phyloP scores from a whole-genome alignment of 1,140 invertebrate species.

The Saxidomus purpurata region DNA sequence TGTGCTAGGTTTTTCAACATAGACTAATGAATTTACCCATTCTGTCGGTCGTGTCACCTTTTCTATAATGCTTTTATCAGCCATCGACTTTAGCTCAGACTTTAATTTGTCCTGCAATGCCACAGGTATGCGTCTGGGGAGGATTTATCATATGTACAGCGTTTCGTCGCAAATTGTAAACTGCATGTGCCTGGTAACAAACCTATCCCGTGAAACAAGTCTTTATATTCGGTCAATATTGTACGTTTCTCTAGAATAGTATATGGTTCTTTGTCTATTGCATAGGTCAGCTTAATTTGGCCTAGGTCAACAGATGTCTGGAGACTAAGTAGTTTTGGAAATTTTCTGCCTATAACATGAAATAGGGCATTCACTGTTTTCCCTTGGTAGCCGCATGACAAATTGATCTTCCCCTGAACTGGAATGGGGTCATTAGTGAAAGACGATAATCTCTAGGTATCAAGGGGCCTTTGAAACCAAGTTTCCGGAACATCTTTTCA shows the following conservation, averaged over 20 bases:
- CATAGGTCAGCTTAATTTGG: constrained; percentile 35
- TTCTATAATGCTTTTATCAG: constrained; percentile 53
- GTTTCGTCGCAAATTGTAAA: constrained; percentile 45
- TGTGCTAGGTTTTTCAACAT: constrained; percentile 85
- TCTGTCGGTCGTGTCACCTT: constrained; percentile 83
- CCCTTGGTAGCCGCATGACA: neutral
- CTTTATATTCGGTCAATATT: neutral
- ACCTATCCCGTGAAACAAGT: no score
- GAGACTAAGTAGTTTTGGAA: neutral
- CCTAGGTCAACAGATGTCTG: neutral
- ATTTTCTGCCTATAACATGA: neutral
- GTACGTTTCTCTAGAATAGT: neutral
- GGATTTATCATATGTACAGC: constrained; percentile 58
- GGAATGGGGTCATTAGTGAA: neutral
- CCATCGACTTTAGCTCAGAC: constrained; percentile 58
- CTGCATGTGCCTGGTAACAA: constrained; percentile 44
- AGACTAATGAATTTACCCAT: constrained; percentile 86
- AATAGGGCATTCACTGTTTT: neutral
- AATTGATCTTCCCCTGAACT: constrained; percentile 4
- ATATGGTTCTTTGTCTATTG: constrained; percentile 1
- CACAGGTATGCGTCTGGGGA: no score
- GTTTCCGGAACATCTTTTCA: neutral
- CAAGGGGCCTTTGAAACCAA: neutral
- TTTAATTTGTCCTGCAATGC: constrained; percentile 59
- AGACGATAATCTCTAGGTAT: constrained; percentile 17